Percentiles rank a stretch among this genome's conserved stretches.
phyloP scores from a whole-genome alignment of 2,888 invertebrate species.

The Callyntrura guangdongensis region DNA sequence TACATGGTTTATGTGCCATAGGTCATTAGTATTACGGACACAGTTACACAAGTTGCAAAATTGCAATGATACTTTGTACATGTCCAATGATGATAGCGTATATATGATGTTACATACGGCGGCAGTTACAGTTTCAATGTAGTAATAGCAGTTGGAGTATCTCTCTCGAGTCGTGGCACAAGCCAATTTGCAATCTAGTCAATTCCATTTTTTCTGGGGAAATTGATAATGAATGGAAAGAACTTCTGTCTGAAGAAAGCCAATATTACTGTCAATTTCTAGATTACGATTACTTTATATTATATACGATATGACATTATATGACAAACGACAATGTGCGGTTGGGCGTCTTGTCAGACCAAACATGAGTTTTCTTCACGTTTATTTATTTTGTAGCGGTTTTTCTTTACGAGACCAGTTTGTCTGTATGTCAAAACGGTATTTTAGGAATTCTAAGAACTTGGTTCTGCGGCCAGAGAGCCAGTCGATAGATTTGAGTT shows the following conservation, averaged over 20 bases:
- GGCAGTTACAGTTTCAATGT: background rate
- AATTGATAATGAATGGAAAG: slow-evolving; percentile 16
- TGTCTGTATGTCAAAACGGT: no score
- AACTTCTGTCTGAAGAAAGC: background rate
- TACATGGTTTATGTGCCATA: slow-evolving; percentile 28
- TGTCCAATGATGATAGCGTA: background rate
- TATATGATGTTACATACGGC: no score
- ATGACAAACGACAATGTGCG: no score
- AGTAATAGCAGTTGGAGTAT: background rate
- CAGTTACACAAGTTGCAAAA: background rate
- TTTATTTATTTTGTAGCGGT: no score
- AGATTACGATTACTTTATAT: background rate
- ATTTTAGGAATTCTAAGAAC: no score
- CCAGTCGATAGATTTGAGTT: no score
- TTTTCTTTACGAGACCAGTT: no score
- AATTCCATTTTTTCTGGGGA: background rate
- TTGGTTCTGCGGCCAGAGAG: no score
- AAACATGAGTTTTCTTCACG: no score
- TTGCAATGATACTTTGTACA: background rate
- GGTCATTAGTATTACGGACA: slow-evolving; percentile 8
- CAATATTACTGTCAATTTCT: background rate
- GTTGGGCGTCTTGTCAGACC: no score
- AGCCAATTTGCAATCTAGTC: background rate
- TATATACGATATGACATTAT: no score
- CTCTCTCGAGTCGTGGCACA: background rate